A percentile compares a stretch with the other conserved stretches of the same genome.
Conservation (phyloP, 2,888 invertebrate genomes). For the Acanthopleura granulata region DNA sequence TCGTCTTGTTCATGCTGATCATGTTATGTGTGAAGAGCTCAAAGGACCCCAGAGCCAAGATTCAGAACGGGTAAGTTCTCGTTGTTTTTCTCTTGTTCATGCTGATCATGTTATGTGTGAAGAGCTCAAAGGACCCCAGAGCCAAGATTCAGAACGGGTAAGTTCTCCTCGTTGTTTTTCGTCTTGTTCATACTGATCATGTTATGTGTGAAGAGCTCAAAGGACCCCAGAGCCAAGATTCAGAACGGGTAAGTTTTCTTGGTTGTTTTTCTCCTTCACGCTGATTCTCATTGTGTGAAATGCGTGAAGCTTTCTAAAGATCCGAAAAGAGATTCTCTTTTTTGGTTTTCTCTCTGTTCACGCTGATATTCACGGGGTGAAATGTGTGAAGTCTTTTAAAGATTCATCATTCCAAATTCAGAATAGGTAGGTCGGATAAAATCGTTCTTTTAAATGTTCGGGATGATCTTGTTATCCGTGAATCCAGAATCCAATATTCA, state of each 20-base stretch:
- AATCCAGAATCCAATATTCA: slow-evolving; percentile 92
- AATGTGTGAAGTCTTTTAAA: slow-evolving; percentile 84
- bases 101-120: slow-evolving; percentile 80
- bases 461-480: slow-evolving; percentile 80
- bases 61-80: slow-evolving; percentile 91
- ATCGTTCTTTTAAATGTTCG: slow-evolving; percentile 74
- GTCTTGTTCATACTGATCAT: slow-evolving; percentile 82
- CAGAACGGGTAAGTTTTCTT: slow-evolving; percentile 88
- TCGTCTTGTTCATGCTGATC: slow-evolving; percentile 81
- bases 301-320: slow-evolving; percentile 91
- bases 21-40: slow-evolving; percentile 82
- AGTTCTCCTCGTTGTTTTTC: slow-evolving; percentile 40
- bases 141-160: slow-evolving; percentile 97
- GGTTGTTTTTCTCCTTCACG: slow-evolving; percentile 77
- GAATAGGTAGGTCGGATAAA: slow-evolving; percentile 82
- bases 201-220: slow-evolving; percentile 83
- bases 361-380: slow-evolving; percentile 75
- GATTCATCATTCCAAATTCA: slow-evolving; percentile 95
- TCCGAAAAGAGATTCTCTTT: slow-evolving; percentile 88
- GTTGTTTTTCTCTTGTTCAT: slow-evolving; percentile 92
- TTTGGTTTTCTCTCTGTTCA: slow-evolving; percentile 75
- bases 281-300: slow-evolving; percentile 81
- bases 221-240: slow-evolving; percentile 91
- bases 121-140: slow-evolving; percentile 90
- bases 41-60: slow-evolving; percentile 90